Evolutionary conservation across 2,113 vertebrate genomes (phyloP).

Genomic region (Sapajus apella): DNA sequence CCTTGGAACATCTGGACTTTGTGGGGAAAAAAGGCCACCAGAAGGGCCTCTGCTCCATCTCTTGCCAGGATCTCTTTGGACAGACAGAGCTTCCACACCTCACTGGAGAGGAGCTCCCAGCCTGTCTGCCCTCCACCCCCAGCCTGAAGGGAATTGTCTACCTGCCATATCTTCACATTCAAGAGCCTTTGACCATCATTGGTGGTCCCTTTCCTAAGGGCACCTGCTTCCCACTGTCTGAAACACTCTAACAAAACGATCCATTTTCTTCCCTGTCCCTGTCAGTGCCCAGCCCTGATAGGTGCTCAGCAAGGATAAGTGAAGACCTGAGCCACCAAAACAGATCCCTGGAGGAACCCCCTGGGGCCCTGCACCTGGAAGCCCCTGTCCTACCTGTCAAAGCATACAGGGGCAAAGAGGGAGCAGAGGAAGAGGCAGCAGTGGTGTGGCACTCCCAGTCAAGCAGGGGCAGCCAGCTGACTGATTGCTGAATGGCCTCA

Average conservation of each 20-base stretch:
- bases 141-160: not conserved
- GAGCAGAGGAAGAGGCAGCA: slow-evolving; percentile 91
- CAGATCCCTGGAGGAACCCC: not conserved
- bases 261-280: not conserved
- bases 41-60: not conserved
- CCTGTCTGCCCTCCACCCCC: not conserved
- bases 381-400: slow-evolving; percentile 86
- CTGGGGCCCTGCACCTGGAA: not conserved
- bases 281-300: not conserved
- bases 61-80: not conserved
- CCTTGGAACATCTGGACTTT: not conserved
- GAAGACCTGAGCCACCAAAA: not conserved
- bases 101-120: not conserved
- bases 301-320: not conserved
- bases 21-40: not conserved
- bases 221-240: not conserved
- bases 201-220: not conserved
- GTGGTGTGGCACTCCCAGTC: slow-evolving; percentile 89
- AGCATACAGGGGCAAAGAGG: slow-evolving; percentile 90
- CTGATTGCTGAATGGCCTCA: slow-evolving; percentile 89
- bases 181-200: not conserved
- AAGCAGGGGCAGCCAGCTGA: slow-evolving; percentile 90
- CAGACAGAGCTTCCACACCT: not conserved
- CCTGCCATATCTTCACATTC: not conserved
- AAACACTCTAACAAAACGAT: not conserved